Base-by-base conservation (phyloP, 1,140 invertebrate species). In the Polyergus mexicanus region DNA sequence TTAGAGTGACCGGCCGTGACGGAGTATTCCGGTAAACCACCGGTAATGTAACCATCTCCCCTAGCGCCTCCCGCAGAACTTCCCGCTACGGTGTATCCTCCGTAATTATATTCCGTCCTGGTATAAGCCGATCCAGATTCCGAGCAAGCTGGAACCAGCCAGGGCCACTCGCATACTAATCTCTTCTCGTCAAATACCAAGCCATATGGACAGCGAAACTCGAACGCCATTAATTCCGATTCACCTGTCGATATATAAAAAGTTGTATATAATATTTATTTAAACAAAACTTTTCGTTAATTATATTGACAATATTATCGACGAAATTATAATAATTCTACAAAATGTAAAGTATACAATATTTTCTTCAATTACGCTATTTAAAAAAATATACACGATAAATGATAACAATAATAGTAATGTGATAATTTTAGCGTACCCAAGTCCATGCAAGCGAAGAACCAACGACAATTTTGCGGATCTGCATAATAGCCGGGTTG, bases 391-490 rank as follows among this genome's bases (percentile, higher is more conserved):
- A 7, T 13, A 25, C 13, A 32, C 3, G 47, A 56, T 51, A 22
- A 58, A 25, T 2, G 1, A 32, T 51, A 32, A n/a, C 72, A 16
- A 47, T 47, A 11, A 44, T 58, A 11, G 93, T 7, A 95, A 94
- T 6, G 93, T 94, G n/a, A 96, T 4, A 56, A 38, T 74, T 75
- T 19, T 63, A 32, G 95, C 84, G 96, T 96, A 89, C 97, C 96
- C 90, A 98, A 96, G 93, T 98, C 97, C 72, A 97, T 94, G 93
- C 98, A 98, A 25, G 97, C 97, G 92, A 98, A 98, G 96, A 98
- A 98, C 97, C 97, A 98, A 75, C 97, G 96, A 88, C 98, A 98
- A 93, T 98, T 98, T 92, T 97, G 96, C 0, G 97, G 97, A 95
- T 98, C 97, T 0, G 97, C 97, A 92, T 97, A 98, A 90, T 97